Evolutionary conservation across 53 echinoderm and acorn worm species (phyloP).

Genomic region (Holothuria scabra): DNA sequence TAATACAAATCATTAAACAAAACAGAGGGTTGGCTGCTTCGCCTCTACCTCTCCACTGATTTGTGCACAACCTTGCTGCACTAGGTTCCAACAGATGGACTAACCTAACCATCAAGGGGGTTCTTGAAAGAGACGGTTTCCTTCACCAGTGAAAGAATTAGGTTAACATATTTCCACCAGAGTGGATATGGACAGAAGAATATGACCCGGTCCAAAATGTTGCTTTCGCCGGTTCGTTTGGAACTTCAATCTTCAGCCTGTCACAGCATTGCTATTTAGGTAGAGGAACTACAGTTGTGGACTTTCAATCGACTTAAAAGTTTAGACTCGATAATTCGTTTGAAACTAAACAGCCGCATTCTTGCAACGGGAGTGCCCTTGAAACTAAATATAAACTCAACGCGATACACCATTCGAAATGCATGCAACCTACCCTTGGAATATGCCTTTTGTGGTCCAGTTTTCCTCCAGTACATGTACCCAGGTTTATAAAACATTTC

Average conservation of each 20-base stretch:
- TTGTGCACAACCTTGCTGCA: slow-evolving; percentile 79
- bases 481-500: slow-evolving; percentile 18
- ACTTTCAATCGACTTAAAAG: slow-evolving; percentile 63
- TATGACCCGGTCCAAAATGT: slow-evolving; percentile 34
- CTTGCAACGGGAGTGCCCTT: slow-evolving; percentile 61
- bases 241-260: slow-evolving; percentile 41
- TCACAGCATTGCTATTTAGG: slow-evolving; percentile 75
- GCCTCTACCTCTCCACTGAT: slow-evolving; percentile 84
- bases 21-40: slow-evolving; percentile 75
- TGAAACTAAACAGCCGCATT: slow-evolving; percentile 15
- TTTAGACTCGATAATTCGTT: slow-evolving; percentile 69
- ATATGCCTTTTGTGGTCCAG: slow-evolving; percentile 77
- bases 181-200: slow-evolving; percentile 84
- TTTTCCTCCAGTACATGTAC: slow-evolving; percentile 61
- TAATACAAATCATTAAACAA: slow-evolving; percentile 56
- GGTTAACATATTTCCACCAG: slow-evolving; percentile 75
- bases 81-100: slow-evolving; percentile 67
- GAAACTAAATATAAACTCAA: slow-evolving; percentile 39
- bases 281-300: slow-evolving; percentile 64
- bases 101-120: slow-evolving; percentile 49
- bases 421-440: slow-evolving; percentile 54
- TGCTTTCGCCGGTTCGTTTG: slow-evolving; percentile 74
- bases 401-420: slow-evolving; percentile 46
- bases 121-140: slow-evolving; percentile 43
- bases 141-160: slow-evolving; percentile 91